Evolutionary conservation across 2,113 vertebrate species (phyloP).

Genomic region (Ellobius talpinus): DNA sequence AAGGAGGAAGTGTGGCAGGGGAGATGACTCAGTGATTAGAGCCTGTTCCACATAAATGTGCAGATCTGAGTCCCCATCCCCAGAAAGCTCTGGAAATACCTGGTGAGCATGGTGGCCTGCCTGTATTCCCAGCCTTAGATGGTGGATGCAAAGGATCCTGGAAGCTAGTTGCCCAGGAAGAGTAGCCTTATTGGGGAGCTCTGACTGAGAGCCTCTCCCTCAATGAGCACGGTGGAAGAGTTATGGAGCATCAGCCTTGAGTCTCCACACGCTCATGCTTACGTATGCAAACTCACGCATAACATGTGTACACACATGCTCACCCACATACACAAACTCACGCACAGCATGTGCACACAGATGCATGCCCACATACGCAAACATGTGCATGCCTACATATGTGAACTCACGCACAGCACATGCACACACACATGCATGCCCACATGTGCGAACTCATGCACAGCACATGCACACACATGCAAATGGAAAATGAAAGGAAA

Average conservation of each 20-base stretch:
- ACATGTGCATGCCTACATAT: too few relatives aligned
- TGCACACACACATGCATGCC: too few relatives aligned
- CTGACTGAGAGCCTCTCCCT: not conserved
- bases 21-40: not conserved
- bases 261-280: not conserved
- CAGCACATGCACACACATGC: not conserved
- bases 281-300: not conserved
- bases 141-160: not conserved
- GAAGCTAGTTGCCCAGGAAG: not conserved
- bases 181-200: not conserved
- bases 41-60: too few relatives aligned
- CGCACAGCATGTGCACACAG: too few relatives aligned
- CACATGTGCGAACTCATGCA: too few relatives aligned
- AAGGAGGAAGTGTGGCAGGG: not conserved
- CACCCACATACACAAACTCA: too few relatives aligned
- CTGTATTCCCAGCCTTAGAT: not conserved
- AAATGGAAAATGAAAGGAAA: not conserved
- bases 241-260: too few relatives aligned
- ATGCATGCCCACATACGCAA: too few relatives aligned
- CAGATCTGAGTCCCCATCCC: not conserved
- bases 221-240: not conserved
- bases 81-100: not conserved
- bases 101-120: not conserved
- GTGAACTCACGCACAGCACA: too few relatives aligned
- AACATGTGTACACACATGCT: too few relatives aligned